Percentiles rank a stretch among this genome's conserved stretches.
phyloP scores from a whole-genome alignment of 2,113 vertebrate species.

The Muntiacus muntjak region DNA sequence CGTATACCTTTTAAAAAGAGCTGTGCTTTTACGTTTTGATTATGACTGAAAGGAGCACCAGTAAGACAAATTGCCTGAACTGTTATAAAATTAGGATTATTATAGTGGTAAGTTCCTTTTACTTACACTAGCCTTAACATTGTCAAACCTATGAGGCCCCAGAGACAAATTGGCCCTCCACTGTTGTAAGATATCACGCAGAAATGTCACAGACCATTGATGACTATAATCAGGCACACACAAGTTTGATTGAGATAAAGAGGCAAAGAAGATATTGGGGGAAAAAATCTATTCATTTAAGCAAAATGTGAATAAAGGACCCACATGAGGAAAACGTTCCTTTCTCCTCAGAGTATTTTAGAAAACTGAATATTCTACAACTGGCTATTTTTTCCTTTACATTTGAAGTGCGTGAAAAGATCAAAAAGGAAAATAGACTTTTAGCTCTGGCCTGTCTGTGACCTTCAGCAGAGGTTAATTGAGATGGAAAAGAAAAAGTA shows the following conservation, averaged over 20 bases:
- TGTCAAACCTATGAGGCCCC: constrained; percentile 55
- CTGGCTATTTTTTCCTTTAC: background rate
- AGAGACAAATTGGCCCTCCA: constrained; percentile 52
- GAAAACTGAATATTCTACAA: background rate
- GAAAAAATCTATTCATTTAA: constrained; percentile 36
- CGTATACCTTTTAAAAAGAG: background rate
- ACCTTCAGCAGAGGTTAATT: constrained; percentile 57
- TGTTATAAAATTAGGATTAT: constrained; percentile 44
- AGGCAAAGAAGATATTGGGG: constrained; percentile 42
- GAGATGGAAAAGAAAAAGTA: constrained; percentile 44
- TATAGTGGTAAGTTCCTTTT: constrained; percentile 49
- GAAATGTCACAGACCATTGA: constrained; percentile 46
- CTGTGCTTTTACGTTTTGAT: background rate
- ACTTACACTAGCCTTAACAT: constrained; percentile 48
- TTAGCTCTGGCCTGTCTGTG: background rate
- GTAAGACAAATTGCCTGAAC: constrained; percentile 28
- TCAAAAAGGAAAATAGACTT: constrained; percentile 34
- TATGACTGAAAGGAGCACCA: constrained; percentile 24
- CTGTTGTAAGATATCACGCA: background rate
- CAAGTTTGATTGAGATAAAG: constrained; percentile 62
- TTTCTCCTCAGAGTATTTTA: constrained; percentile 20
- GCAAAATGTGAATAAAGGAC: constrained; percentile 37
- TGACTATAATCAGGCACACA: constrained; percentile 49
- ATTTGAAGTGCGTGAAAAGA: constrained; percentile 1
- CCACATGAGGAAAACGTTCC: background rate